Conservation (phyloP, 2,888 invertebrate genomes). For the Acrobasis suavella region DNA sequence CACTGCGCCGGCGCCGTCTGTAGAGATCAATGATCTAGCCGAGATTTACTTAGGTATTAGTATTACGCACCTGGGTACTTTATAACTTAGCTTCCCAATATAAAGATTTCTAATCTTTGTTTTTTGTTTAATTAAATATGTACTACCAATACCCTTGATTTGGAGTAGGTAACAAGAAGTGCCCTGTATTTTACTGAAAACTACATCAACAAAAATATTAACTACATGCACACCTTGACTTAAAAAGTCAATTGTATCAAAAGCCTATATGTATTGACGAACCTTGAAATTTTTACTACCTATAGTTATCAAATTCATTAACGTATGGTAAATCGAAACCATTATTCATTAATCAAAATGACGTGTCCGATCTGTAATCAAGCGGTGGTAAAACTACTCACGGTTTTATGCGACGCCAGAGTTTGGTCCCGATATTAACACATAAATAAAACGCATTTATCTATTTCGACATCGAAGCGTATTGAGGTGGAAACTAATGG, state of each 20-base stretch:
- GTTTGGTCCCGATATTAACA: slow-evolving; percentile 17
- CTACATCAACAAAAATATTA: too few species aligned
- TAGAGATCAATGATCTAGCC: slow-evolving; percentile 76
- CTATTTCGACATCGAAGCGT: slow-evolving; percentile 19
- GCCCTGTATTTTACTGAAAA: too few species aligned
- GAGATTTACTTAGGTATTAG: slow-evolving; percentile 73
- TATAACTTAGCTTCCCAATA: slow-evolving; percentile 13
- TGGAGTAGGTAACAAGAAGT: too few species aligned
- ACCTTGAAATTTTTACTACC: too few species aligned
- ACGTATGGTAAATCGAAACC: background rate
- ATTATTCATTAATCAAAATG: slow-evolving; percentile 1
- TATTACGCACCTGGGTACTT: slow-evolving; percentile 49
- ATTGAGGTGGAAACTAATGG: slow-evolving; percentile 22
- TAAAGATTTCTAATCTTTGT: background rate
- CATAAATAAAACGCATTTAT: slow-evolving; percentile 21
- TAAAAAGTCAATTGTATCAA: too few species aligned
- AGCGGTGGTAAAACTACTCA: background rate
- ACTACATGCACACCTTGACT: too few species aligned
- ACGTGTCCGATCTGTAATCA: background rate
- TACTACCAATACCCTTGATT: too few species aligned
- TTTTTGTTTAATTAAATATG: too few species aligned
- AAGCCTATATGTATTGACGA: too few species aligned
- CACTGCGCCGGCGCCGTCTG: slow-evolving; percentile 70
- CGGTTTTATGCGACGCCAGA: slow-evolving; percentile 23
- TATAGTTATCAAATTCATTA: background rate